These are phyloP conservation scores for Plutomurus gul DNA, from an alignment of 1,140 invertebrate genomes.

Conservation along the genomic window DNA sequence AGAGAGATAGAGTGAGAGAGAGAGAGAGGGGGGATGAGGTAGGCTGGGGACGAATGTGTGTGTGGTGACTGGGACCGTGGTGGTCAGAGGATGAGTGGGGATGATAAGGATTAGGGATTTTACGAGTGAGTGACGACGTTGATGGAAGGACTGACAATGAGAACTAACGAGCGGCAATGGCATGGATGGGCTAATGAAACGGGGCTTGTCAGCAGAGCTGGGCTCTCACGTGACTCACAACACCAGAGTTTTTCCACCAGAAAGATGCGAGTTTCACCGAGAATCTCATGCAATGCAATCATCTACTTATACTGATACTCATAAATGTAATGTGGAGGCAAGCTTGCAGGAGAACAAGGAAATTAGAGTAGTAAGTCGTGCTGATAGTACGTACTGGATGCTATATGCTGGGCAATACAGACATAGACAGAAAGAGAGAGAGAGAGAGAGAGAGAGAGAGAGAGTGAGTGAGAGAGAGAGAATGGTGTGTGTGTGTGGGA, in stretches of 20 bases:
- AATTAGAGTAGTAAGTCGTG: not conserved
- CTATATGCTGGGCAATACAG: no score
- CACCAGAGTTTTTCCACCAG: slow-evolving; percentile 54
- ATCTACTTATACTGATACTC: slow-evolving; percentile 14
- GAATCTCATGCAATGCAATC: slow-evolving; percentile 25
- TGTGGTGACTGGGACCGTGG: not conserved
- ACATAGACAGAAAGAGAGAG: slow-evolving; percentile 3
- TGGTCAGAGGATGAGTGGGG: no score
- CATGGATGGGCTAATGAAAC: slow-evolving; percentile 17
- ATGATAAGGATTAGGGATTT: no score
- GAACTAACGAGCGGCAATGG: not conserved
- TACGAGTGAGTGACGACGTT: not conserved
- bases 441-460: slow-evolving; percentile 38
- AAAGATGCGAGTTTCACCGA: slow-evolving; percentile 26
- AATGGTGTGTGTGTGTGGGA: not conserved
- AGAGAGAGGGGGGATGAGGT: not conserved
- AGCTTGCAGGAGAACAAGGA: slow-evolving; percentile 20
- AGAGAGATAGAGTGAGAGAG: no score
- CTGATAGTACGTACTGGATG: not conserved
- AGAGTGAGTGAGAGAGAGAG: slow-evolving; percentile 13
- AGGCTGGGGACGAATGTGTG: not conserved
- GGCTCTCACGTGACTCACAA: slow-evolving; percentile 31
- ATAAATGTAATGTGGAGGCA: slow-evolving; percentile 28
- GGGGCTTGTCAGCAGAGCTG: slow-evolving; percentile 20
- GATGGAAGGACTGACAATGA: slow-evolving; percentile 11